These are phyloP conservation scores for Adelosebastes latens DNA, from an alignment of 2,797 vertebrate genomes.

Conservation along the genomic window DNA sequence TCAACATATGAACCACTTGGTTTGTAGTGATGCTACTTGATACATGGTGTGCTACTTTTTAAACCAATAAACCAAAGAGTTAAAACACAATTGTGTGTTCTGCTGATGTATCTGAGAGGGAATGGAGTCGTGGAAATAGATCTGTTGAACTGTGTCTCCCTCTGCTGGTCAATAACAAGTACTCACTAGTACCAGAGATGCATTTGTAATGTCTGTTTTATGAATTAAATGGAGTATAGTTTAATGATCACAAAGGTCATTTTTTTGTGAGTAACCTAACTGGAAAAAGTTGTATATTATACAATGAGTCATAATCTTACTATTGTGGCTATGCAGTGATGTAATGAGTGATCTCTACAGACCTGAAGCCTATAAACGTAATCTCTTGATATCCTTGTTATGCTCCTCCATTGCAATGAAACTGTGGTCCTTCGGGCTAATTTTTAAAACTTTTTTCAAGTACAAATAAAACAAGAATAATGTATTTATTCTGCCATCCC, in stretches of 20 bases:
- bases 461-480: not conserved
- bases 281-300: not conserved
- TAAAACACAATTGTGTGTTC: not conserved
- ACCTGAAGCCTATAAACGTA: too few species aligned
- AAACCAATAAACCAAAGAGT: conserved; percentile 45
- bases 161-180: conserved; percentile 38
- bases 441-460: not conserved
- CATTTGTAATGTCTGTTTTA: not conserved
- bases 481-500: not conserved
- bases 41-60: not conserved
- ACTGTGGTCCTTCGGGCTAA: not conserved
- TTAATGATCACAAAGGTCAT: not conserved
- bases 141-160: conserved; percentile 43
- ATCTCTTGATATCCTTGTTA: not conserved
- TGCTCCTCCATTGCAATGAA: too few species aligned
- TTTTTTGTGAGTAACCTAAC: not conserved
- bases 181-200: not conserved
- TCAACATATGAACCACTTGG: not conserved
- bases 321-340: not conserved
- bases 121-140: not conserved
- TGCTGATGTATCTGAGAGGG: not conserved
- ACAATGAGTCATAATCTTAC: not conserved
- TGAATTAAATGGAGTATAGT: not conserved
- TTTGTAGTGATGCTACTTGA: not conserved
- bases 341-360: not conserved